Base-by-base conservation (phyloP, 2,797 vertebrate species). In the Peromyscus melanophrys region DNA sequence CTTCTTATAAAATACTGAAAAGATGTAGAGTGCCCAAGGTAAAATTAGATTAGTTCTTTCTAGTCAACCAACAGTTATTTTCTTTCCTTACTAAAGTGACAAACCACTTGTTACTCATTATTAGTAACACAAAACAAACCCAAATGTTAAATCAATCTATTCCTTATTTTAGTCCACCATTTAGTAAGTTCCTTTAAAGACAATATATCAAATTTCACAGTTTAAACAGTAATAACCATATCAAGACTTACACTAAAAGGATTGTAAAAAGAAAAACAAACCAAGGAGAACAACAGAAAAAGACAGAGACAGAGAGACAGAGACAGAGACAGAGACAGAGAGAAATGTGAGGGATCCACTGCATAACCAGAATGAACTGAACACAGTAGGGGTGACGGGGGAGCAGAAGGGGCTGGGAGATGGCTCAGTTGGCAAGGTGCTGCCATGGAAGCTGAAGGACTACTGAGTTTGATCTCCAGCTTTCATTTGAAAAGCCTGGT, bases 31-130 rank as follows among this genome's bases (percentile, higher is more conserved):
- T 81, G 12, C 6, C 63, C 89, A 37, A 94, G 52, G 46, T 77
- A 14, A 93, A 94, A 96, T 85, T 67, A 92, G 78, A 89, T 94
- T 61, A 89, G 67, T 81, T 63, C 65, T 92, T 97, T 82, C 89
- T 23, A 88, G 17, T 84, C 78, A 95, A 82, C 49, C 40, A 85
- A 34, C 67, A 67, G 71, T 67, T 17, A 80, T 71, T 75, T 80
- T 37, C 29, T 80, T 83, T 84, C 78, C 31, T 71, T 93, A 82
- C n/a, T 90, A 29, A 55, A 88, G 25, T 83, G 19, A 81, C 75
- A 94, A 92, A 25, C 31, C 37, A 87, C 10, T 29, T 83, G 27
- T 61, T 93, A 71, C 71, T 84, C 77, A 80, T 73, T 88, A 46
- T 27, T 88, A 87, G n/a, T 49, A 59, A 91, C 17, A 63, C 61